Base-by-base conservation (phyloP, 2,113 vertebrate species). In the Reinhardtius hippoglossoides region DNA sequence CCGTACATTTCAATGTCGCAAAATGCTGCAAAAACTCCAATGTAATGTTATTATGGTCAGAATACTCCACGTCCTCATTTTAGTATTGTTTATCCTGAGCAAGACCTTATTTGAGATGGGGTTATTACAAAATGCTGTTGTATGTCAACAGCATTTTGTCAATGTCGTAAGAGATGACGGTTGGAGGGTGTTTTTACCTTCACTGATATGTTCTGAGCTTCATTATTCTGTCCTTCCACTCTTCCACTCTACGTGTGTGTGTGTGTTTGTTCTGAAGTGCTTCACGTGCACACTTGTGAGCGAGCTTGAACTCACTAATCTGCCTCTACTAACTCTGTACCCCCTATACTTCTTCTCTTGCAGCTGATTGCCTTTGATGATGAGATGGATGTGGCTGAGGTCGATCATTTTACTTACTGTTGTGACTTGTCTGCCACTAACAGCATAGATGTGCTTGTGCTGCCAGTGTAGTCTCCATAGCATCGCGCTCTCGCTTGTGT, bases 321-420 rank as follows among this genome's bases (percentile, higher is more conserved):
- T 10, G 72, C 62, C 85, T 78, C 78, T 85, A 94, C 93, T 95
- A 94, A 95, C 93, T 82, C 87, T 89, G 54, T 90, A 73, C 79
- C 67, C 71, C 65, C 74, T 93, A 82, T 91, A 87, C 93, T 91
- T 93, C 40, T 94, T 96, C 94, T 96, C 84, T 97, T 96, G 93
- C 74, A 92, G 97, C 96, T 96, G 91, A 96, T 98, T 95, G 94
- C 97, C 95, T 96, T 99, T 97, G 96, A 96, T 93, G 95, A 95
- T 94, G 97, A 97, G 89, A 95, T 96, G 96, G 97, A 99, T 95
- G 97, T 96, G 95, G 95, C 97, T 93, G 98, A 99, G 98, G 98
- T 99, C 94, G 94, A 95, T 95, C 69, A 91, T 94, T 96, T 94
- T 94, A 78, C 88, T 94, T 93, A 68, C 90, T 93, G 87, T 70